A percentile compares a stretch with the other conserved stretches of the same genome.
These are phyloP conservation scores for Drosophila monieri DNA, from an alignment of 2,888 invertebrate species.

Conservation along the genomic window DNA sequence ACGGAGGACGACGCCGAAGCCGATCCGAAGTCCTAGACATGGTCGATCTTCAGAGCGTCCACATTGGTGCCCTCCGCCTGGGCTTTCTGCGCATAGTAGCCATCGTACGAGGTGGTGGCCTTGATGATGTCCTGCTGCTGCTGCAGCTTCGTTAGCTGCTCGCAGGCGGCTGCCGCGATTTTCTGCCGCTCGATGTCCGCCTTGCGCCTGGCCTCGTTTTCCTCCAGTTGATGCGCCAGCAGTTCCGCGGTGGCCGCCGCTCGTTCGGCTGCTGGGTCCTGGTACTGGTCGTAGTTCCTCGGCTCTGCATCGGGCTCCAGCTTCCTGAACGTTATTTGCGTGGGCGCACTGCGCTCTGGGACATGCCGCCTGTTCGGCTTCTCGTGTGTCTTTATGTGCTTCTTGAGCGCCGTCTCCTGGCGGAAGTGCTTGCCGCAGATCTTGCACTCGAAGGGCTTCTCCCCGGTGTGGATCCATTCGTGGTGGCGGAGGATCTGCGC, in stretches of 20 bases:
- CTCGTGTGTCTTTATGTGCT: conserved; percentile 81
- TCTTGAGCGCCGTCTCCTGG: conserved; percentile 81
- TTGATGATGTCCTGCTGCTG: conserved; percentile 73
- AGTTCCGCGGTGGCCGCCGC: conserved; percentile 80
- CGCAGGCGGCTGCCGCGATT: conserved; percentile 79
- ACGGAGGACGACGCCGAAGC: not conserved
- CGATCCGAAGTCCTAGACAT: conserved; percentile 48
- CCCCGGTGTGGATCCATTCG: conserved; percentile 83
- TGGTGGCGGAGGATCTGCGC: conserved; percentile 83
- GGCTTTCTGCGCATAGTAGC: conserved; percentile 71
- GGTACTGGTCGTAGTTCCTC: conserved; percentile 69
- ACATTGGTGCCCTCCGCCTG: conserved; percentile 68
- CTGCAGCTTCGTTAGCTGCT: conserved; percentile 73
- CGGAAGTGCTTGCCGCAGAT: conserved; percentile 81
- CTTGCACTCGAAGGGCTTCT: conserved; percentile 82
- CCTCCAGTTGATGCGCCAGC: conserved; percentile 79
- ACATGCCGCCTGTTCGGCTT: conserved; percentile 68
- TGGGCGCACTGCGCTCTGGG: conserved; percentile 45
- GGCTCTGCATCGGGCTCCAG: conserved; percentile 67
- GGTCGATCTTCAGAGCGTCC: conserved; percentile 71
- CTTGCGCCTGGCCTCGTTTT: conserved; percentile 76
- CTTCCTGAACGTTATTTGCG: conserved; percentile 55
- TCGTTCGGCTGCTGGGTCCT: conserved; percentile 71
- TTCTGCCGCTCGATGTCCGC: conserved; percentile 76
- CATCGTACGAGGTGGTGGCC: conserved; percentile 72